Percentiles rank a stretch among this genome's conserved stretches.
Conservation (phyloP, 2,888 invertebrate species). For the Polyommatus icarus region DNA sequence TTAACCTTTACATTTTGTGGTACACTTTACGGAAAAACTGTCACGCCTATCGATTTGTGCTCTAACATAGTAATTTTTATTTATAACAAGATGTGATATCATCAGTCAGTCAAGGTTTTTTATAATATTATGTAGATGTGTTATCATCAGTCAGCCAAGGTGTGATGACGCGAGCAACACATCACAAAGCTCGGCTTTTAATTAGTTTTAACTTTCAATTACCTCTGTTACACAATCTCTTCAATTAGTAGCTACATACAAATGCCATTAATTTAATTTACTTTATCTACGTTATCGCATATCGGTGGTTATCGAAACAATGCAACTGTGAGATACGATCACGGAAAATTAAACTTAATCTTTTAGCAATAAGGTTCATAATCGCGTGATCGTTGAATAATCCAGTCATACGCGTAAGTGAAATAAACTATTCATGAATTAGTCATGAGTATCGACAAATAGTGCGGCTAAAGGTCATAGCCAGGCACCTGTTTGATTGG, state of each 20-base stretch:
- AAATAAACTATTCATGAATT: constrained; percentile 59
- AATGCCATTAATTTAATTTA: constrained; percentile 59
- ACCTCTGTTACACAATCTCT: not conserved
- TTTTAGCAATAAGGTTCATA: constrained; percentile 37
- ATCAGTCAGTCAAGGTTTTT: too few species aligned
- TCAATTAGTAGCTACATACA: constrained; percentile 44
- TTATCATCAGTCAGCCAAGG: too few species aligned
- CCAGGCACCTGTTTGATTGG: constrained; percentile 64
- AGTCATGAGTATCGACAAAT: constrained; percentile 73
- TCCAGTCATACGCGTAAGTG: constrained; percentile 26
- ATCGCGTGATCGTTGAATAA: constrained; percentile 31
- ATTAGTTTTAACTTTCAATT: too few species aligned
- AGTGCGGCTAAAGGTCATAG: constrained; percentile 69
- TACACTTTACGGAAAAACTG: too few species aligned
- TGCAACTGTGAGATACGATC: constrained; percentile 42
- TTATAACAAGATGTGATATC: too few species aligned
- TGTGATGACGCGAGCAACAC: too few species aligned
- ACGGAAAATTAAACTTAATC: constrained; percentile 29
- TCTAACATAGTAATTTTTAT: too few species aligned
- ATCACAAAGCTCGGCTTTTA: too few species aligned
- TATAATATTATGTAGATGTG: too few species aligned
- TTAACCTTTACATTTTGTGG: too few species aligned
- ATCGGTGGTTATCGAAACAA: constrained; percentile 43
- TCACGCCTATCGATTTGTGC: too few species aligned
- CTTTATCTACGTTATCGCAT: constrained; percentile 62